Percentiles rank a stretch among this genome's conserved stretches.
Evolutionary conservation across 2,113 vertebrate genomes (phyloP).

Genomic region (Colius striatus): DNA sequence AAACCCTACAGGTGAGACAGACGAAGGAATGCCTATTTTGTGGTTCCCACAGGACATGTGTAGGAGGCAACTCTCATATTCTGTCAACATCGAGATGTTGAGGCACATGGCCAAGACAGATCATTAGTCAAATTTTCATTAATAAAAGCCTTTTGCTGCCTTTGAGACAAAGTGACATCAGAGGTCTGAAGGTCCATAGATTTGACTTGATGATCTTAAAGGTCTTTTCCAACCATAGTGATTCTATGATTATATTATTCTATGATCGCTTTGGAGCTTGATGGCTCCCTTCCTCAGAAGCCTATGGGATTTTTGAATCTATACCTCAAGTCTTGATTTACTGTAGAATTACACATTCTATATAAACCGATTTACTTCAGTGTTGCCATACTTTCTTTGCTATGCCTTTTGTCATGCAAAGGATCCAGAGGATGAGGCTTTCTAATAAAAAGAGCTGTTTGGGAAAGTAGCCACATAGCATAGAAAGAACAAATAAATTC

Average conservation of each 20-base stretch:
- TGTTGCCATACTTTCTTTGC: background rate
- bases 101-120: background rate
- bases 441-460: background rate
- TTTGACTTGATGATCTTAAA: no score
- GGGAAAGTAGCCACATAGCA: background rate
- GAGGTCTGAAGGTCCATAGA: background rate
- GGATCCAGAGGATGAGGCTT: background rate
- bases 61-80: background rate
- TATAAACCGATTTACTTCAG: background rate
- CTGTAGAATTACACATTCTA: background rate
- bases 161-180: background rate
- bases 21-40: background rate
- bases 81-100: background rate
- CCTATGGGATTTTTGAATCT: background rate
- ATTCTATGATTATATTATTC: no score
- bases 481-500: background rate
- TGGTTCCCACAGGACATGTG: background rate
- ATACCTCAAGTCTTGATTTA: background rate
- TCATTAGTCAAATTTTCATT: background rate
- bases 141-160: background rate
- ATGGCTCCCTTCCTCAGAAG: background rate
- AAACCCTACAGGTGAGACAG: background rate
- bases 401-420: background rate
- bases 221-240: no score
- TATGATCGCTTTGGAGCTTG: background rate